Evolutionary conservation across 2,113 vertebrate genomes (phyloP).

Genomic region (Dryoscopus gambensis): DNA sequence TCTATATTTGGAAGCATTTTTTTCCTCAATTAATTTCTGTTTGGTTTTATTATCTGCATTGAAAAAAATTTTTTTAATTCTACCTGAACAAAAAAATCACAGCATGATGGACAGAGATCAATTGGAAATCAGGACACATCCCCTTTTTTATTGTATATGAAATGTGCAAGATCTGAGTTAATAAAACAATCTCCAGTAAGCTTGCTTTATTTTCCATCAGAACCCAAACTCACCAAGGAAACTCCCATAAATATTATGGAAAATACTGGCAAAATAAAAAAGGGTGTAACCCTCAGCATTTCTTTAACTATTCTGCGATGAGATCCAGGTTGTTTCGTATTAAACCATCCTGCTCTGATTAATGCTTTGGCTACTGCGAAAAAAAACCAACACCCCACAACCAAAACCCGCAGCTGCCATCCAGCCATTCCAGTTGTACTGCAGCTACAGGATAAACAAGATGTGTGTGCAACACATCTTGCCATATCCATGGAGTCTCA

Average conservation of each 20-base stretch:
- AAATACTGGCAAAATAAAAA: background rate
- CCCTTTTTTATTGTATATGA: background rate
- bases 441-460: background rate
- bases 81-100: background rate
- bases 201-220: background rate
- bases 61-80: background rate
- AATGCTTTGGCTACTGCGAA: background rate
- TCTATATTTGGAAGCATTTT: constrained; percentile 21
- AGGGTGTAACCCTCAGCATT: background rate
- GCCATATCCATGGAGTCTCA: background rate
- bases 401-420: background rate
- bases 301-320: background rate
- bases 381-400: background rate
- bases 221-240: constrained; percentile 12
- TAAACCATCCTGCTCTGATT: background rate
- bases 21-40: constrained; percentile 29
- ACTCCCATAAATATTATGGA: background rate
- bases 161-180: background rate
- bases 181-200: background rate
- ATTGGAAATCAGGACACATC: constrained; percentile 5
- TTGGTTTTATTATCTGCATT: constrained; percentile 37
- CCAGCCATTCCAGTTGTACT: background rate
- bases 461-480: background rate
- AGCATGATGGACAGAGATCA: background rate
- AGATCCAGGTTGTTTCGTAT: background rate